Percentiles rank a stretch among this genome's conserved stretches.
phyloP scores from a whole-genome alignment of 2,797 vertebrate genomes.

The Gadopsis marmoratus region DNA sequence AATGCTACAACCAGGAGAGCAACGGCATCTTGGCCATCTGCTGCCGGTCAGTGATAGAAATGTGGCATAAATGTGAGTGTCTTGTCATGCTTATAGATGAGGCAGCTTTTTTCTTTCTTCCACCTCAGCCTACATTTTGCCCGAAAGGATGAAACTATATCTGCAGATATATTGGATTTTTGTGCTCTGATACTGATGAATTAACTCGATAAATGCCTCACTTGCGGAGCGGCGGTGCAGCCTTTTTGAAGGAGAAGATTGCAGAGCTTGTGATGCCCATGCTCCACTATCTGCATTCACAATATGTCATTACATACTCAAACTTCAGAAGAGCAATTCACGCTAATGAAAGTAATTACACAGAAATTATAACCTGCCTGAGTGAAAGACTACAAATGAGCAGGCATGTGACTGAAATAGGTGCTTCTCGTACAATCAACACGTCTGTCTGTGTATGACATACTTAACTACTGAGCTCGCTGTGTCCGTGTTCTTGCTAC shows the following conservation, averaged over 20 bases:
- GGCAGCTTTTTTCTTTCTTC: slow-evolving; percentile 3
- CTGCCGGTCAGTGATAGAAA: slow-evolving; percentile 12
- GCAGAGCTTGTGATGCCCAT: slow-evolving; percentile 27
- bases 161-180: slow-evolving; percentile 23
- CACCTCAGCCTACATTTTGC: neutral
- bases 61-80: neutral
- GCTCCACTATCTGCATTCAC: slow-evolving; percentile 57
- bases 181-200: slow-evolving; percentile 32
- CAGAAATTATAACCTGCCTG: slow-evolving; percentile 78
- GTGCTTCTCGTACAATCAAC: slow-evolving; percentile 65
- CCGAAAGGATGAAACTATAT: slow-evolving; percentile 28
- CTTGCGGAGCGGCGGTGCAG: slow-evolving; percentile 38
- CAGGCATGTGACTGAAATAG: slow-evolving; percentile 65
- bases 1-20: neutral
- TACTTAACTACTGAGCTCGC: slow-evolving; percentile 56
- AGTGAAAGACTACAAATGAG: slow-evolving; percentile 70
- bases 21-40: neutral
- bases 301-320: slow-evolving; percentile 72
- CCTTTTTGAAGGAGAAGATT: slow-evolving; percentile 52
- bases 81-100: slow-evolving; percentile 1
- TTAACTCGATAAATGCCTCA: slow-evolving; percentile 51
- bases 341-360: slow-evolving; percentile 78
- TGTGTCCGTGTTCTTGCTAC: slow-evolving; percentile 50
- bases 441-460: slow-evolving; percentile 59
- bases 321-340: slow-evolving; percentile 73